phyloP scores from a whole-genome alignment of 1,140 invertebrate genomes.

The Homalodisca vitripennis region DNA sequence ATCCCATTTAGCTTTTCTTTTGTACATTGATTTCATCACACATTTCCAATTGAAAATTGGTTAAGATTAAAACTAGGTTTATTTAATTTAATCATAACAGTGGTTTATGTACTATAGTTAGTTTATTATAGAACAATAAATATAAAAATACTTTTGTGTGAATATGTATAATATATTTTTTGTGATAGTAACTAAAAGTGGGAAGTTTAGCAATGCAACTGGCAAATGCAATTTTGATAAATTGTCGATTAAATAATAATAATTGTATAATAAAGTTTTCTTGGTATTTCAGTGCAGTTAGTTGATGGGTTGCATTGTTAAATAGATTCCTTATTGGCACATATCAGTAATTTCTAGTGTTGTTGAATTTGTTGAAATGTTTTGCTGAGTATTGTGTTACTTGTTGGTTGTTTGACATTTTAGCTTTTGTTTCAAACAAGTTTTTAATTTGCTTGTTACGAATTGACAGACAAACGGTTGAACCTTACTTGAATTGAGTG shows the following conservation, averaged over 20 bases:
- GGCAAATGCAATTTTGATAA: neutral
- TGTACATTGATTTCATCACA: too few relatives aligned
- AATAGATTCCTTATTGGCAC: slow-evolving; percentile 11
- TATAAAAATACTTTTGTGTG: neutral
- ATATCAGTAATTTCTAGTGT: slow-evolving; percentile 21
- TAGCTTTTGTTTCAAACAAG: neutral
- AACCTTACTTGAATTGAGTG: neutral
- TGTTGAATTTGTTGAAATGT: neutral
- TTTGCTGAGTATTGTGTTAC: too few relatives aligned
- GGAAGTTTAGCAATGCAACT: slow-evolving; percentile 21
- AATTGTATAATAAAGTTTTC: neutral
- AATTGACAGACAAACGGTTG: neutral
- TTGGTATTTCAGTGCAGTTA: neutral
- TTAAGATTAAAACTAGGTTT: neutral
- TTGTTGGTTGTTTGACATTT: neutral
- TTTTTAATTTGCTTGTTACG: neutral
- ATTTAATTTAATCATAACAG: neutral
- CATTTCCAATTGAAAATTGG: too few relatives aligned
- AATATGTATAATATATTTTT: neutral
- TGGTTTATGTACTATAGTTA: neutral
- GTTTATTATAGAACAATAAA: neutral
- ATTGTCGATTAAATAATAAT: neutral
- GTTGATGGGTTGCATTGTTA: slow-evolving; percentile 17
- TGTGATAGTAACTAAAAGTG: neutral
- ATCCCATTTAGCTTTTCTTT: neutral